Conservation (phyloP, 2,113 vertebrate species). For the Lucifuga dentata region DNA sequence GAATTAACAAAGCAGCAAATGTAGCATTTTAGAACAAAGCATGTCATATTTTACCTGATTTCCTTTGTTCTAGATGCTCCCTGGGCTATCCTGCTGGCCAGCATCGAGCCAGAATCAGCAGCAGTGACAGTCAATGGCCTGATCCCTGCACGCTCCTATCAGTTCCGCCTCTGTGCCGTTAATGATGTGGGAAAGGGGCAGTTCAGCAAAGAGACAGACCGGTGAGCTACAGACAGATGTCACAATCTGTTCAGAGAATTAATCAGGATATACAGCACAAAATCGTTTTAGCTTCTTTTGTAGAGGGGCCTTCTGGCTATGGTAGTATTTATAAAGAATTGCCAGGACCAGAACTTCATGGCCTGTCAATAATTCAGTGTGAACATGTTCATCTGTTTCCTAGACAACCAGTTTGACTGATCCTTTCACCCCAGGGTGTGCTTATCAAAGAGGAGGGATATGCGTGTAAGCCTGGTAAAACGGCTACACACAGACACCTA, state of each 20-base stretch:
- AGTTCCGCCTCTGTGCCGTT: slow-evolving; percentile 94
- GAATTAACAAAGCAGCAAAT: too few relatives aligned
- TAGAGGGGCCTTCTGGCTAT: neutral
- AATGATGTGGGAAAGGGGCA: slow-evolving; percentile 97
- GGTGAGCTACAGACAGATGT: slow-evolving; percentile 81
- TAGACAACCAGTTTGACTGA: slow-evolving; percentile 44
- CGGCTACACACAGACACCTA: slow-evolving; percentile 8
- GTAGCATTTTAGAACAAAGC: neutral
- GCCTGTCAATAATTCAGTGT: slow-evolving; percentile 13
- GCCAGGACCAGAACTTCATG: neutral
- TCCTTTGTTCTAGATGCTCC: slow-evolving; percentile 85
- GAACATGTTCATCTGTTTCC: slow-evolving; percentile 30
- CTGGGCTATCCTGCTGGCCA: slow-evolving; percentile 92
- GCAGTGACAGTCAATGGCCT: slow-evolving; percentile 89
- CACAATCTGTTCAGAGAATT: neutral
- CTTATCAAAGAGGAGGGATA: slow-evolving; percentile 28
- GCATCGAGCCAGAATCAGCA: slow-evolving; percentile 88
- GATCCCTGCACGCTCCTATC: slow-evolving; percentile 95
- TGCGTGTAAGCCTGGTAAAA: slow-evolving; percentile 17
- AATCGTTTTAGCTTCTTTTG: neutral
- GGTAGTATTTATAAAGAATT: neutral
- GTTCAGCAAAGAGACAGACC: slow-evolving; percentile 96
- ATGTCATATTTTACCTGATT: neutral
- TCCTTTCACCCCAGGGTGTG: slow-evolving; percentile 54
- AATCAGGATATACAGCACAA: too few relatives aligned